Evolutionary conservation across 2,797 vertebrate genomes (phyloP).

Genomic region (Lophius americanus): DNA sequence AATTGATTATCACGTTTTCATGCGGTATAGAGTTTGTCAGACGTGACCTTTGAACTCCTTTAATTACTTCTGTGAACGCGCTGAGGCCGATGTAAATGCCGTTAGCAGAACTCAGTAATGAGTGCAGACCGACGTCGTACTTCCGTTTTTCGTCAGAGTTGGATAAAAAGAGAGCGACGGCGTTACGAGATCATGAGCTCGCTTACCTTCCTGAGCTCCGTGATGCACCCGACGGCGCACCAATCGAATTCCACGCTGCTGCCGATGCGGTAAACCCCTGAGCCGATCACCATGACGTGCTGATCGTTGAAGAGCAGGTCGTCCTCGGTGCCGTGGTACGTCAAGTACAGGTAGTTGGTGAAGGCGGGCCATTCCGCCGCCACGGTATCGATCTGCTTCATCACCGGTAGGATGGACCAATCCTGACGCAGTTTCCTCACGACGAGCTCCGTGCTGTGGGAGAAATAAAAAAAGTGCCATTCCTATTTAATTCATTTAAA

Average conservation of each 20-base stretch:
- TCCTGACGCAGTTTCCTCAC: slow-evolving; percentile 92
- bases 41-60: too few relatives aligned
- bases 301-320: slow-evolving; percentile 88
- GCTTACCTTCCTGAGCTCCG: slow-evolving; percentile 90
- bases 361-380: slow-evolving; percentile 96
- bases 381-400: slow-evolving; percentile 98
- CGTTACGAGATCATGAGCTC: rapidly evolving
- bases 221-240: slow-evolving; percentile 97
- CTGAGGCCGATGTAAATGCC: too few relatives aligned
- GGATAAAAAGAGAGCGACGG: neutral
- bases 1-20: too few relatives aligned
- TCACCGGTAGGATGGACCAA: slow-evolving; percentile 90
- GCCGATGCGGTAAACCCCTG: slow-evolving; percentile 96
- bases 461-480: too few relatives aligned
- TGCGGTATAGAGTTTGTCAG: too few relatives aligned
- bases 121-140: too few relatives aligned
- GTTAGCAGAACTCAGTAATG: too few relatives aligned
- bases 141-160: neutral
- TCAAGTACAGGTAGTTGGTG: slow-evolving; percentile 98
- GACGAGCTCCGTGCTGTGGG: slow-evolving; percentile 90
- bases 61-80: too few relatives aligned
- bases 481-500: too few relatives aligned
- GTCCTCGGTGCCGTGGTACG: slow-evolving; percentile 87
- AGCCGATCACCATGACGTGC: slow-evolving; percentile 96
- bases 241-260: slow-evolving; percentile 98